A percentile compares a stretch with the other conserved stretches of the same genome.
These are phyloP conservation scores for Gallinago paraguaiae DNA, from an alignment of 2,113 vertebrate species.

Conservation along the genomic window DNA sequence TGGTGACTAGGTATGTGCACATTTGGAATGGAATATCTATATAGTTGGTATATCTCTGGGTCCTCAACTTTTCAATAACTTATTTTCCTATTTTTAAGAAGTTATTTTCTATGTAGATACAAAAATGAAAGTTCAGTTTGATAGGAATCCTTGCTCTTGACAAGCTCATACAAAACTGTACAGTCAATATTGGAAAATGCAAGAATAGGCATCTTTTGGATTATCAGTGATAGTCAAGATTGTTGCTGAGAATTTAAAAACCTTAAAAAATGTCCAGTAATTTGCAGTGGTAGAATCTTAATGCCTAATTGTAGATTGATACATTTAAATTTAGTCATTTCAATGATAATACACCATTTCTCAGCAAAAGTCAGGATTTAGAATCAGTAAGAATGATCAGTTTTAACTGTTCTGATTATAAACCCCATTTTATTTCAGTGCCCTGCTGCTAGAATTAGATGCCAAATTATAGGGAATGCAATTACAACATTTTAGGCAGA, in stretches of 20 bases:
- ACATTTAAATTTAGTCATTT: not conserved
- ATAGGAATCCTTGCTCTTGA: not conserved
- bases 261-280: not conserved
- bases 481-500: not conserved
- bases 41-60: not conserved
- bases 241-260: not conserved
- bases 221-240: not conserved
- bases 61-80: not conserved
- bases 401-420: not conserved
- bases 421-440: not conserved
- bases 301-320: not conserved
- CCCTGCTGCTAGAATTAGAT: not conserved
- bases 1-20: not conserved
- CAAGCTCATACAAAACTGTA: not conserved
- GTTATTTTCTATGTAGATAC: not conserved
- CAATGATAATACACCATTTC: not conserved
- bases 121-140: not conserved
- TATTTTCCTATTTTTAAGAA: not conserved
- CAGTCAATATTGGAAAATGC: not conserved
- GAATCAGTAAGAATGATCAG: not conserved
- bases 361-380: not conserved
- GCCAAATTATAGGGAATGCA: not conserved
- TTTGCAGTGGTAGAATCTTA: not conserved
- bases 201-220: not conserved
- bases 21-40: not conserved